A percentile compares a stretch with the other conserved stretches of the same genome.
phyloP scores from a whole-genome alignment of 2,113 vertebrate species.

The Carlito syrichta region DNA sequence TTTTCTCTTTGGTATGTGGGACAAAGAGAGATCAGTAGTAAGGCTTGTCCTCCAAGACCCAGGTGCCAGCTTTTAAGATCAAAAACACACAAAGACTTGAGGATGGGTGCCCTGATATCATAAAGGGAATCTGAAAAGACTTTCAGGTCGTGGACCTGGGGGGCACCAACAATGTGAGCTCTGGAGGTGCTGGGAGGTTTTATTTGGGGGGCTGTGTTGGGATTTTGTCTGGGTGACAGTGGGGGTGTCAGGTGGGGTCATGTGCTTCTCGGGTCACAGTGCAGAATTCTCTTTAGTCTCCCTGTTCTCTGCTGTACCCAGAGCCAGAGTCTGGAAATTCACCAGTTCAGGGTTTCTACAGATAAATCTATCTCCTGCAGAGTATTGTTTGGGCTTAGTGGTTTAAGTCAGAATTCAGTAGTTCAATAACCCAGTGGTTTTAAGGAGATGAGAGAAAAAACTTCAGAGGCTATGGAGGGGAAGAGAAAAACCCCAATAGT shows the following conservation, averaged over 20 bases:
- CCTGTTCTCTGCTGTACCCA: neutral
- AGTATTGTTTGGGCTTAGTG: neutral
- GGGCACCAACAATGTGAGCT: neutral
- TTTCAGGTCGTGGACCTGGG: accelerated
- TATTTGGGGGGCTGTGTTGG: neutral
- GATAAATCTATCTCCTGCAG: neutral
- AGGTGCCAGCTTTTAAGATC: neutral
- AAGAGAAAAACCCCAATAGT: neutral
- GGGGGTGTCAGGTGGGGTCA: too few species aligned
- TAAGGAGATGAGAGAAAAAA: neutral
- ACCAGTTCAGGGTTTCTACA: neutral
- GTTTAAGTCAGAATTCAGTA: neutral
- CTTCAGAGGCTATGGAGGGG: neutral
- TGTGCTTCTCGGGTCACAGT: too few species aligned
- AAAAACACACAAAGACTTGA: neutral
- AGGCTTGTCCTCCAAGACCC: neutral
- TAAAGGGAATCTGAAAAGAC: neutral
- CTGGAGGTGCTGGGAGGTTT: neutral
- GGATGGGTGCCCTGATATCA: accelerated
- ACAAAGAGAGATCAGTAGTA: neutral
- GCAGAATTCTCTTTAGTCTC: neutral
- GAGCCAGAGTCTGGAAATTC: neutral
- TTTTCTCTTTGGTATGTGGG: neutral
- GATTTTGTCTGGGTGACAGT: neutral
- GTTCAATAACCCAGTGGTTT: neutral